These are phyloP conservation scores for Saimiri boliviensis DNA, from an alignment of 2,113 vertebrate genomes.

Conservation along the genomic window DNA sequence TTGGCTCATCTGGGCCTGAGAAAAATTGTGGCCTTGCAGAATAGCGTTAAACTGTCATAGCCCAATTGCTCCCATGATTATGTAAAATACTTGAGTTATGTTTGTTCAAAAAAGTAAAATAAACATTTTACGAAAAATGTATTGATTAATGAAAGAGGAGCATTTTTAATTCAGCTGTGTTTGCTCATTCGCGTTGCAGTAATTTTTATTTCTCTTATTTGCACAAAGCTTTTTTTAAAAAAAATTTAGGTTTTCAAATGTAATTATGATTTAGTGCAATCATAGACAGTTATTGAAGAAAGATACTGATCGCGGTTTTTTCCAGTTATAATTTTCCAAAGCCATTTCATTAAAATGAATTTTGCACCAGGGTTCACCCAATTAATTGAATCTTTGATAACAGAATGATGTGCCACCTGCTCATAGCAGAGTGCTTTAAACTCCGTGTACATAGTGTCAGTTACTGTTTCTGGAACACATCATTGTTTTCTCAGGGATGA, in stretches of 20 bases:
- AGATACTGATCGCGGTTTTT: neutral
- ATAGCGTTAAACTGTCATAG: neutral
- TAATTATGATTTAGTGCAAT: neutral
- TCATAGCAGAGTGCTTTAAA: neutral
- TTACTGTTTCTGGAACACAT: neutral
- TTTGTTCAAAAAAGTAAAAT: conserved; percentile 59
- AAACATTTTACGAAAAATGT: conserved; percentile 68
- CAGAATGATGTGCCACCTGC: conserved; percentile 11
- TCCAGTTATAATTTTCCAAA: conserved; percentile 29
- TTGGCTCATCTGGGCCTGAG: neutral
- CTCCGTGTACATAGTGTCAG: neutral
- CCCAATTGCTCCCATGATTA: neutral
- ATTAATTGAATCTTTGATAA: conserved; percentile 14
- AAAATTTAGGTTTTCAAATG: neutral
- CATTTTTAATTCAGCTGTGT: conserved; percentile 63
- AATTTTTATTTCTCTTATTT: conserved; percentile 44
- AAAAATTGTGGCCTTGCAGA: neutral
- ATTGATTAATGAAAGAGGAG: conserved; percentile 70
- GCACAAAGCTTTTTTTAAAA: neutral
- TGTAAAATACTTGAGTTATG: conserved; percentile 62
- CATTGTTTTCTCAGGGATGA: neutral
- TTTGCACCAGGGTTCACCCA: neutral
- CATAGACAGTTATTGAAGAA: neutral
- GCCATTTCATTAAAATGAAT: conserved; percentile 16
- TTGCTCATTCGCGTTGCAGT: neutral